phyloP scores from a whole-genome alignment of 2,797 vertebrate species.

The Darevskia mixta region DNA sequence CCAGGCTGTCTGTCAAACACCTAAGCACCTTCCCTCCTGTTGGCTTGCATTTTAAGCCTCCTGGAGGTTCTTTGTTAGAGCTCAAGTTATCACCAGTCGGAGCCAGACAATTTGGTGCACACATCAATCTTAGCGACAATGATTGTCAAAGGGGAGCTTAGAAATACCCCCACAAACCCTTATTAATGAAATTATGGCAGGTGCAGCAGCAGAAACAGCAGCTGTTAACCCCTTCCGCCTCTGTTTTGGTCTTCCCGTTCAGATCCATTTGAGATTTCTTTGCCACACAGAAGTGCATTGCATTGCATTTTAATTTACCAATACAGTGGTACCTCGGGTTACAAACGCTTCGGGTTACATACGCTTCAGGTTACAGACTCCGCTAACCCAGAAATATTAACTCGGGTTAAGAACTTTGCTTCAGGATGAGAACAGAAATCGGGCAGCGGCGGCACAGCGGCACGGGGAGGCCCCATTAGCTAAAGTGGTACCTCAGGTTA shows the following conservation, averaged over 20 bases:
- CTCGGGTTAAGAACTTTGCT: no score
- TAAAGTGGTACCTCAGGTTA: no score
- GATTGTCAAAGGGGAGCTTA: constrained; percentile 26
- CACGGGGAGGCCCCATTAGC: no score
- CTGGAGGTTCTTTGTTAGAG: constrained; percentile 29
- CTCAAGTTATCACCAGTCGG: constrained; percentile 29
- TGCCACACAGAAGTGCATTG: neutral
- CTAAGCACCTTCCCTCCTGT: neutral
- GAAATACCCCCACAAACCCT: constrained; percentile 12
- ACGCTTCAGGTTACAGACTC: no score
- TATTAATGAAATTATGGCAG: constrained; percentile 19
- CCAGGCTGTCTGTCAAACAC: constrained; percentile 27
- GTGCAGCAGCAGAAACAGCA: neutral
- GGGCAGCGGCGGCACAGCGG: no score
- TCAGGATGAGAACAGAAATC: no score
- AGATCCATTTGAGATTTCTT: neutral
- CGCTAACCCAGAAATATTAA: no score
- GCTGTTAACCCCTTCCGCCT: constrained; percentile 14
- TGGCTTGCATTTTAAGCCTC: constrained; percentile 18
- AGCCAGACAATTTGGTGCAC: constrained; percentile 11
- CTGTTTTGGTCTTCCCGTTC: neutral
- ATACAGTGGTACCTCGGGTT: no score
- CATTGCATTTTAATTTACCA: neutral
- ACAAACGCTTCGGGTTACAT: no score
- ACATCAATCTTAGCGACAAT: constrained; percentile 32